Evolutionary conservation across 1,140 invertebrate genomes (phyloP).

Genomic region (Heliconius hermathena): DNA sequence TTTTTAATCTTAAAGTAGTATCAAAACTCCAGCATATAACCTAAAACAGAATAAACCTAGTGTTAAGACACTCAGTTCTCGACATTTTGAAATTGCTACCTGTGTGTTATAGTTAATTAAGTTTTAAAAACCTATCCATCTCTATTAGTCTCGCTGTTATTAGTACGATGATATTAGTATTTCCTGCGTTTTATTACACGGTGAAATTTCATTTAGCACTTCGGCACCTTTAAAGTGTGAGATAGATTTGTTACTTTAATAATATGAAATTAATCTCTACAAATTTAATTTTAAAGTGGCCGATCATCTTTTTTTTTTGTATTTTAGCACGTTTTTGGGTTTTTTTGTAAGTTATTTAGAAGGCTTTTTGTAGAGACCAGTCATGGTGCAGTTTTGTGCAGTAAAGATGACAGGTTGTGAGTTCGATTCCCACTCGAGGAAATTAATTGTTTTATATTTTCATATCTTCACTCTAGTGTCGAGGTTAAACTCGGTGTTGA

Average conservation of each 20-base stretch:
- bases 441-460: no score
- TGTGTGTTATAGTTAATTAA: background rate
- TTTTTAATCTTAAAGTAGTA: no score
- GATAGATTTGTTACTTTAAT: slow-evolving; percentile 18
- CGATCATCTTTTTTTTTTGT: background rate
- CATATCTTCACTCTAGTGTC: no score
- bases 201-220: slow-evolving; percentile 18
- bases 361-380: no score
- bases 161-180: slow-evolving; percentile 24
- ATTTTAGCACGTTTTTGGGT: background rate
- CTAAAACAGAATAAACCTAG: background rate
- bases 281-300: slow-evolving; percentile 12
- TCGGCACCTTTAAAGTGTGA: slow-evolving; percentile 2
- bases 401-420: no score
- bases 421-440: no score
- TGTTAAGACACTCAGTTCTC: background rate
- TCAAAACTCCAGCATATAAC: background rate
- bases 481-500: no score
- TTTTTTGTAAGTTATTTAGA: background rate
- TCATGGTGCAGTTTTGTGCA: no score
- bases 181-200: slow-evolving; percentile 29
- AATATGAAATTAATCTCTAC: background rate
- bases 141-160: slow-evolving; percentile 16
- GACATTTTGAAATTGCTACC: background rate
- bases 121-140: slow-evolving; percentile 4